Conservation (phyloP, 2,888 invertebrate species). For the Eupithecia tripunctaria region DNA sequence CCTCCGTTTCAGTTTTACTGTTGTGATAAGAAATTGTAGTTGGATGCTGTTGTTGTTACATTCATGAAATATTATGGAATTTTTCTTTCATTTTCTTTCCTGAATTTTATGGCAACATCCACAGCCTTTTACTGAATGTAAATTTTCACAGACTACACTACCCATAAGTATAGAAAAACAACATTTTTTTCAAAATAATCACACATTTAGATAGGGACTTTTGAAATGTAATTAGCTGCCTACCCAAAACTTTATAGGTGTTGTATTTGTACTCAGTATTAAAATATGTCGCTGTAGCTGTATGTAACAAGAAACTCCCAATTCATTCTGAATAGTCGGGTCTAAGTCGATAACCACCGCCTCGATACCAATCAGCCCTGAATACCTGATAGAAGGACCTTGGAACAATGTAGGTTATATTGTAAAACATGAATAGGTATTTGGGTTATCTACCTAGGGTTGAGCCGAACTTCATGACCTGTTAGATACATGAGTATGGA, state of each 20-base stretch:
- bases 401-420: slow-evolving; percentile 35
- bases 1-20: slow-evolving; percentile 24
- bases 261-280: neutral
- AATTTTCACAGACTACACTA: neutral
- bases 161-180: neutral
- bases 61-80: neutral
- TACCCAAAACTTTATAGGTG: neutral
- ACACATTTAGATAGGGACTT: neutral
- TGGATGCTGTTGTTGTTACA: neutral
- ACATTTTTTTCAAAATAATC: neutral
- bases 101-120: neutral
- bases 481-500: neutral
- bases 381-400: slow-evolving; percentile 23
- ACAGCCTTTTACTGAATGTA: neutral
- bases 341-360: slow-evolving; percentile 20
- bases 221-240: neutral
- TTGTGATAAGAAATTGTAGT: slow-evolving; percentile 10
- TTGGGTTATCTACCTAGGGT: neutral
- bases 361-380: slow-evolving; percentile 30
- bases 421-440: slow-evolving; percentile 2
- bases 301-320: slow-evolving; percentile 9
- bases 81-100: neutral
- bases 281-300: neutral
- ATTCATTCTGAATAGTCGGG: slow-evolving; percentile 15
- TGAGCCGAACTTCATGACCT: neutral